phyloP scores from a whole-genome alignment of 2,888 invertebrate genomes.

The Eupelmus urozonus region DNA sequence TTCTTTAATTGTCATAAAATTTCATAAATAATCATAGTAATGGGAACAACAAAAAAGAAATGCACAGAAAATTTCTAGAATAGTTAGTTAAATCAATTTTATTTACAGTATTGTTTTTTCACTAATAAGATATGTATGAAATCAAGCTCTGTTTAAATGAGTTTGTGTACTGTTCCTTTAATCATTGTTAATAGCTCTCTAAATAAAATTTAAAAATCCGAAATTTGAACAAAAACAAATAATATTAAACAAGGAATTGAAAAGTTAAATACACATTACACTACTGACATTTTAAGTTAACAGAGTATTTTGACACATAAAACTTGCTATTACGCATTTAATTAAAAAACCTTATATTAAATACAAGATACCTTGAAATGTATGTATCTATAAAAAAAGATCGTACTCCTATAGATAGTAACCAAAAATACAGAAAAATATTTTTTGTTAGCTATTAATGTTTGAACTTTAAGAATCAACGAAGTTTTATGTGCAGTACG shows the following conservation, averaged over 20 bases:
- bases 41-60: conserved; percentile 52
- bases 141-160: conserved; percentile 38
- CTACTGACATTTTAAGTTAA: conserved; percentile 29
- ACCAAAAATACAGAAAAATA: conserved; percentile 38
- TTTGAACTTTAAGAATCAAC: conserved; percentile 34
- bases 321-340: conserved; percentile 52
- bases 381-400: conserved; percentile 31
- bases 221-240: conserved; percentile 46
- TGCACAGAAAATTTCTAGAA: conserved; percentile 39
- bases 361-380: conserved; percentile 10
- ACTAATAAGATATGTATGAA: conserved; percentile 40
- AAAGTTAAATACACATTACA: conserved; percentile 15
- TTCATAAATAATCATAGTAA: conserved; percentile 25
- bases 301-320: conserved; percentile 30
- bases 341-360: conserved; percentile 9
- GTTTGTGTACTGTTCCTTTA: conserved; percentile 55
- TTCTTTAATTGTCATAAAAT: conserved; percentile 29
- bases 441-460: conserved; percentile 41
- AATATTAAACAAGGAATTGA: conserved; percentile 49
- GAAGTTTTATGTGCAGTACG: conserved; percentile 20
- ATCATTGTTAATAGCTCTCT: conserved; percentile 56
- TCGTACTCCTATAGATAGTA: conserved; percentile 35
- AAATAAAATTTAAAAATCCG: conserved; percentile 45
- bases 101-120: conserved; percentile 57
- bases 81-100: conserved; percentile 40